Evolutionary conservation across 2,113 vertebrate genomes (phyloP).

Genomic region (Chinchilla lanigera): DNA sequence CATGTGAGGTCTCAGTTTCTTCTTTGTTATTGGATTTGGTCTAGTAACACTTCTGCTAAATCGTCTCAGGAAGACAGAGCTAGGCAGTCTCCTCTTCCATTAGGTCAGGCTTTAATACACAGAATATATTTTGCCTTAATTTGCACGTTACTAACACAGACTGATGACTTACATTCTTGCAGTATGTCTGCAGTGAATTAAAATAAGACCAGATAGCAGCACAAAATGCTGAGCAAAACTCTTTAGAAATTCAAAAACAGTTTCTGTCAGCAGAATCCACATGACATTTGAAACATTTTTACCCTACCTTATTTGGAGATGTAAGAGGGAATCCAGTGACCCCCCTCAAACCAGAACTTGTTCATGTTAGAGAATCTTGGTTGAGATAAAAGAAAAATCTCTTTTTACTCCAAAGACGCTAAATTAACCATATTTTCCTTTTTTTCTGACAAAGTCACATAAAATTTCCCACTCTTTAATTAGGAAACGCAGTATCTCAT

Average conservation of each 20-base stretch:
- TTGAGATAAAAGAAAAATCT: constrained; percentile 34
- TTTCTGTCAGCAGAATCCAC: constrained; percentile 59
- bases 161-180: background rate
- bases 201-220: constrained; percentile 30
- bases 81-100: background rate
- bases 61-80: background rate
- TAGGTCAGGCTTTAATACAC: background rate
- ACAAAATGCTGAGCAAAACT: constrained; percentile 15
- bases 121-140: background rate
- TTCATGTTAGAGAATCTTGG: background rate
- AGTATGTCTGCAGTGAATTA: constrained; percentile 25
- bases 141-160: background rate
- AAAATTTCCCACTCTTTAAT: constrained; percentile 60
- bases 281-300: constrained; percentile 4
- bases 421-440: constrained; percentile 8
- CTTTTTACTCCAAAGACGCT: background rate
- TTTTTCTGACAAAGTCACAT: constrained; percentile 43
- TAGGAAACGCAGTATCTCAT: constrained; percentile 44
- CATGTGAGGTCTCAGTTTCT: background rate
- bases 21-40: background rate
- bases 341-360: constrained; percentile 25
- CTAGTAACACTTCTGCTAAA: background rate
- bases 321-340: background rate
- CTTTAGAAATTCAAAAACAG: constrained; percentile 46
- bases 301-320: constrained; percentile 71